phyloP scores from a whole-genome alignment of 2,113 vertebrate species.

The Corythaeola cristata region DNA sequence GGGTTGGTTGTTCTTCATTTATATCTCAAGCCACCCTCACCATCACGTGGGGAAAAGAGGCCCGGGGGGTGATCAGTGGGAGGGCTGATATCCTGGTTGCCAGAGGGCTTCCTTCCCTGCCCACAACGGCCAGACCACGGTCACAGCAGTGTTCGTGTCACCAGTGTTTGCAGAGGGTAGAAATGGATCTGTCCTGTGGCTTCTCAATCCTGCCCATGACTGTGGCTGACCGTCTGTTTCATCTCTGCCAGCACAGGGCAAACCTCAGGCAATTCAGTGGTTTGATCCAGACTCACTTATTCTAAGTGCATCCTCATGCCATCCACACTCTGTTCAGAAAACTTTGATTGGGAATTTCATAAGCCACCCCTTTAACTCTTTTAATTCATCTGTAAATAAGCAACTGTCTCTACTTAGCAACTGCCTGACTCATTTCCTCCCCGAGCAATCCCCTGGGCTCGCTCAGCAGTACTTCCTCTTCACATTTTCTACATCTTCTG shows the following conservation, averaged over 20 bases:
- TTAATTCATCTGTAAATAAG: slow-evolving; percentile 33
- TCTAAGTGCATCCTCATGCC: background rate
- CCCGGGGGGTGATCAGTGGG: background rate
- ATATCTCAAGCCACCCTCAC: background rate
- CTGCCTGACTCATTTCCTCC: slow-evolving; percentile 64
- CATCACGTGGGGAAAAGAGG: background rate
- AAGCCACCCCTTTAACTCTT: slow-evolving; percentile 42
- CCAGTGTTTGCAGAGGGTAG: background rate
- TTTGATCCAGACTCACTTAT: background rate
- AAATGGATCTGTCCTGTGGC: background rate
- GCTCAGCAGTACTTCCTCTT: slow-evolving; percentile 57
- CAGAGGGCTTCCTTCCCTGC: background rate
- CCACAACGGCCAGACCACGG: fast-evolving
- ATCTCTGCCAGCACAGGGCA: background rate
- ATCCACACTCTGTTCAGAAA: background rate
- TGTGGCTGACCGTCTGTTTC: background rate
- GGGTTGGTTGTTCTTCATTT: background rate
- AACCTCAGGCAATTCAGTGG: background rate
- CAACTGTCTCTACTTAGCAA: slow-evolving; percentile 44
- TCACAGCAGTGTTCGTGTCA: background rate
- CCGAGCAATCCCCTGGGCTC: slow-evolving; percentile 23
- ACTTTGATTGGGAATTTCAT: background rate
- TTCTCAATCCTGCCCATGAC: background rate
- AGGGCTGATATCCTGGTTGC: background rate
- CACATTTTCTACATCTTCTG: slow-evolving; percentile 41